Percentiles rank a stretch among this genome's conserved stretches.
phyloP scores from a whole-genome alignment of 2,113 vertebrate species.

The Arenaria interpres region DNA sequence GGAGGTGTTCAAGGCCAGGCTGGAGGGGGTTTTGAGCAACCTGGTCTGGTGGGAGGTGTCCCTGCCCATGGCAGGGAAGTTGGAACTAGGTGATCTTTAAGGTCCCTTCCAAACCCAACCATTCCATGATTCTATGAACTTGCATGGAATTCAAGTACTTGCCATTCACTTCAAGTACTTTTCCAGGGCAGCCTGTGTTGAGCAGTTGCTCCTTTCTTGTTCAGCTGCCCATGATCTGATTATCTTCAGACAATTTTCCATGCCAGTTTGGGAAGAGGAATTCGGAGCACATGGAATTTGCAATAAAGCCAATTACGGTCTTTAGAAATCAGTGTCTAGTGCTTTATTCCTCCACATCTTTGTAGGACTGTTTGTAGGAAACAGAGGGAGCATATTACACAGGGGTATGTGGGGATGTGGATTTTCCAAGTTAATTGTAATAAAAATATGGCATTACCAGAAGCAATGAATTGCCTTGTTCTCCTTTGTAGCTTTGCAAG shows the following conservation, averaged over 20 bases:
- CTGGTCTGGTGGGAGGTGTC: too few species aligned
- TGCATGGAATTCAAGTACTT: background rate
- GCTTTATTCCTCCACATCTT: background rate
- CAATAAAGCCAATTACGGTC: background rate
- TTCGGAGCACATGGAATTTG: background rate
- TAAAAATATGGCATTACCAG: background rate
- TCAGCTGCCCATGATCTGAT: background rate
- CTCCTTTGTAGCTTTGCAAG: background rate
- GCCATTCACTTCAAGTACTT: background rate
- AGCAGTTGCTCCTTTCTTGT: background rate
- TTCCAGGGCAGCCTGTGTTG: background rate
- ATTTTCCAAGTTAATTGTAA: background rate
- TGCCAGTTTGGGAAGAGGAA: background rate
- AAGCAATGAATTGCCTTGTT: background rate
- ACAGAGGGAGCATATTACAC: background rate
- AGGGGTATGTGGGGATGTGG: background rate
- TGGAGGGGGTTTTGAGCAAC: too few species aligned
- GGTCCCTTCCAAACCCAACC: too few species aligned
- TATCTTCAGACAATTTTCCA: background rate
- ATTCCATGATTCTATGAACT: background rate
- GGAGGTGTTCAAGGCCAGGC: too few species aligned
- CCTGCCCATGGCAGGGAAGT: too few species aligned
- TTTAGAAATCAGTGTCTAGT: background rate
- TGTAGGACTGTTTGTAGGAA: background rate
- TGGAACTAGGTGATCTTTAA: too few species aligned